Evolutionary conservation across 2,888 invertebrate species (phyloP), one percentile per base, ranked within the genome.

Genomic region (Amphimallon solstitiale): DNA sequence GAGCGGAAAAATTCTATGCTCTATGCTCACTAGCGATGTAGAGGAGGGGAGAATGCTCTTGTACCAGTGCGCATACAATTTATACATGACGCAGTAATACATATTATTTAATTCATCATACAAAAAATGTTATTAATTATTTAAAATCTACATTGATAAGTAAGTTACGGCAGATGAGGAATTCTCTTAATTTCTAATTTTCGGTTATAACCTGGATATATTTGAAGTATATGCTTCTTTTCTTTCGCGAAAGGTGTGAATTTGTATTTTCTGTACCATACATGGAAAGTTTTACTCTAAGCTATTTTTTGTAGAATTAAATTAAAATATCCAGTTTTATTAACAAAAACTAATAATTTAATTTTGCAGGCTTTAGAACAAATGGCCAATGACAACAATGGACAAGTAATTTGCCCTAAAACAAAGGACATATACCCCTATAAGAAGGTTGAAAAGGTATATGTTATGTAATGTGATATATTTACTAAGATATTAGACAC

Each of bases 381-480:
- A 80, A 95, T 98, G 92, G 95, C 97, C 77, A 83, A 85, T 61
- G 92, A 94, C 79, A 95, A 97, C 77, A 93, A 95, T 75, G 97
- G 97, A 45, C 91, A 92, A 74, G 90, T 98, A 68, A 90, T 92
- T 68, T 99, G 98, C 82, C 97, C 98, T 29, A 90, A 96, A 79
- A 98, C 98, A 66, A 95, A 95, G 83, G 93, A 96, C 79, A 90
- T 92, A 72, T 98, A 92, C 84, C 89, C 91, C 70, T 90, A 94
- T 82, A 93, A 94, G 75, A 95, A 97, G 81, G 92, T 94, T 49
- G 96, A 97, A 81, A 97, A 98, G 84, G 97, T 98, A 51, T 99
- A 92, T 81, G 96, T 99, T 62, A 97, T 98, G 97, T 98, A 88
- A 88, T 54, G 37, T 63, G 59, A 65, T 63, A 48, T 40, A 23